Evolutionary conservation across 2,113 vertebrate genomes (phyloP), one percentile per base, ranked within the genome.

Genomic region (Sinocyclocheilus rhinocerous): DNA sequence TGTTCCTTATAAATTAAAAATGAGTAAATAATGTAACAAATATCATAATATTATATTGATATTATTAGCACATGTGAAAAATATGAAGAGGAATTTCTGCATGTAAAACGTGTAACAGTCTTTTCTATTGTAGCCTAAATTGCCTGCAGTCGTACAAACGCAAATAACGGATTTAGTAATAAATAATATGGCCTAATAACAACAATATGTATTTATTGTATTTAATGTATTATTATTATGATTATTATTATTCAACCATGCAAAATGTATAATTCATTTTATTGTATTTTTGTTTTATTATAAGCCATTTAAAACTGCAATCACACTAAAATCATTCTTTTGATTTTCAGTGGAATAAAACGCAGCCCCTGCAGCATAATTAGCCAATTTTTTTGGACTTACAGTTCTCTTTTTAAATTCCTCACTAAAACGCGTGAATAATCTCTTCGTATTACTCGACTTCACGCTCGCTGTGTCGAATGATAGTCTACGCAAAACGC

Each of bases 401-500:
- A 12, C 45, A 48, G 45, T 48, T 48, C 57, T 45, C 22, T n/a
- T 80, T 36, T 7, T 50, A 67, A 81, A 82, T 50, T 18, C 36
- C 20, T 80, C 36, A 0, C 12, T 80, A 82, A 82, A 82, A 22
- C 61, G 61, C 80, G 80, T 82, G 80, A 29, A 69, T 69, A 82
- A 82, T 82, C 80, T 52, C 39, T 20, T 24, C 57, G 15, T 16
- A 26, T 81, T 81, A 81, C 33, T 65, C 78, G 59, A 52, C 61
- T 69, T 52, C 24, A 69, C 63, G 45, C 80, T 69, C 24, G 18
- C 80, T 69, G 80, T 81, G 61, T 81, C 39, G n/a, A 81, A 67
- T 69, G 63, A 83, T n/a, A 67, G 48, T 33, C 67, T 16, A 50
- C 52, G 59, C 69, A 76, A 86, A 86, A 67, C 57, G 79, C 69